Base-by-base conservation (phyloP, 1,140 invertebrate genomes). In the Alviniconcha marisindica region DNA sequence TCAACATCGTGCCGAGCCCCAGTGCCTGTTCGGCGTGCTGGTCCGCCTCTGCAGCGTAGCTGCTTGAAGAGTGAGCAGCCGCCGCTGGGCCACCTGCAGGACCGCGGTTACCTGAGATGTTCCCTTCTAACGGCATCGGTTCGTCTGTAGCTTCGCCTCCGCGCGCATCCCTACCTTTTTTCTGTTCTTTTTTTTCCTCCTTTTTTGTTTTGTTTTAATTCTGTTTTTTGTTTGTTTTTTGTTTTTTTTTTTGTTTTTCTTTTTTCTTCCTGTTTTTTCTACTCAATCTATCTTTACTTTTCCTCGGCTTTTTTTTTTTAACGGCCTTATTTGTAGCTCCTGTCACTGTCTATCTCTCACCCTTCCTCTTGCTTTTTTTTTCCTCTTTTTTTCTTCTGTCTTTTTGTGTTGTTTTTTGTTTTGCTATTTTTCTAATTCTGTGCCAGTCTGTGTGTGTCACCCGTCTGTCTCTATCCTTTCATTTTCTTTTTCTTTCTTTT, bases 11-110 rank as follows among this genome's bases (percentile, higher is more conserved):
- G 71, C 92, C 92, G 7, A 91, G 89, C 51, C 91, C 91, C 10
- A 93, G 77, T 88, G 91, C 21, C 91, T 96, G 79, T 96, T 96
- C 95, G 98, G 98, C 94, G 94, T 97, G 56, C 94, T 96, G 71
- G 95, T 95, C 86, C 98, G 97, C 97, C 89, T 97, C 86, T 96
- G 96, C 89, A 94, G 96, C 89, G 94, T 95, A 87, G 96, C 89
- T 94, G 96, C 89, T 38, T 40, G 36, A 81, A 71, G 31, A 48
- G 84, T 2, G 86, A 87, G 2, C 85, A 86, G 31, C 76, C 83
- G 15, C 82, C 85, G 36, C 63, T 87, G 0, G 48, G 83, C 36
- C 89, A 91, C 82, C 89, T 89, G 90, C 21, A 80, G 90, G 66
- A 87, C 89, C 63, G 88, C 89, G 76, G 89, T 90, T 74, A 83